A percentile compares a stretch with the other conserved stretches of the same genome.
phyloP scores from a whole-genome alignment of 2,888 invertebrate species.

The Periphyllus acericola region DNA sequence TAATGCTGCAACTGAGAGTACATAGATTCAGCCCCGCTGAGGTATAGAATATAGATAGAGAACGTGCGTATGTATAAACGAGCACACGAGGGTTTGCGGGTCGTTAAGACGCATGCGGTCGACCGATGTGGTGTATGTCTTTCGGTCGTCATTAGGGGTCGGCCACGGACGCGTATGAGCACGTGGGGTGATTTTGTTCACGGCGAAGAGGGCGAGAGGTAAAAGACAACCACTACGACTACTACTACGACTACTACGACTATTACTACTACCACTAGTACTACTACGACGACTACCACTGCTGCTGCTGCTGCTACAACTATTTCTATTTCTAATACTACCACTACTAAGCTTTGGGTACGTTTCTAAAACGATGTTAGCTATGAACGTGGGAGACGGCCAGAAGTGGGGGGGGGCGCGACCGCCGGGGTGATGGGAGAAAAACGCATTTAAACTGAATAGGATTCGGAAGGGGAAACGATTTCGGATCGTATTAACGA shows the following conservation, averaged over 20 bases:
- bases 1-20: not conserved
- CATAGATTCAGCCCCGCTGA: not conserved
- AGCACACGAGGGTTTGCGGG: not conserved
- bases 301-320: not conserved
- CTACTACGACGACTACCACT: not conserved
- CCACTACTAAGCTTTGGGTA: not conserved
- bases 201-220: not conserved
- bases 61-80: not conserved
- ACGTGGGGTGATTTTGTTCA: not conserved
- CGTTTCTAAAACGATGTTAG: constrained; percentile 32
- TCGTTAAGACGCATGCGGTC: constrained; percentile 42
- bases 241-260: not conserved
- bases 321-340: not conserved
- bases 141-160: constrained; percentile 36
- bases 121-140: constrained; percentile 9
- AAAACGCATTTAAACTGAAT: constrained; percentile 55
- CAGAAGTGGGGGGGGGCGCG: not conserved
- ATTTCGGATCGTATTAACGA: constrained; percentile 57
- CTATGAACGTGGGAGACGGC: not conserved
- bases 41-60: no score
- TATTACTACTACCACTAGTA: not conserved
- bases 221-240: constrained; percentile 32
- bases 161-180: not conserved
- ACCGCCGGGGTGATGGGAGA: not conserved
- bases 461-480: constrained; percentile 48